A percentile compares a stretch with the other conserved stretches of the same genome.
Evolutionary conservation across 2,113 vertebrate species (phyloP).

Genomic region (Podocnemis expansa): DNA sequence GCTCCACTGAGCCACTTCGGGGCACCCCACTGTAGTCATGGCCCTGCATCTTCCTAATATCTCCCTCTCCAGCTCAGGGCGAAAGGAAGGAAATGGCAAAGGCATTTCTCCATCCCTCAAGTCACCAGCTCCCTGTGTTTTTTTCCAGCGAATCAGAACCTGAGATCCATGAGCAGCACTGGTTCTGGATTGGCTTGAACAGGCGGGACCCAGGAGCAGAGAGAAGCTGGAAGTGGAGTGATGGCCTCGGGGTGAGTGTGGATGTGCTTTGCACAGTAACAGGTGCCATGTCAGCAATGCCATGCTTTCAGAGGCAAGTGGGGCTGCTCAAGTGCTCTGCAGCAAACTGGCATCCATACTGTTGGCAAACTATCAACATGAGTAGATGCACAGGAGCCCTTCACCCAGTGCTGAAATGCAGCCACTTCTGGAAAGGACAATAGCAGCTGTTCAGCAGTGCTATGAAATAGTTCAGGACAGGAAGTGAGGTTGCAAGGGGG

Average conservation of each 20-base stretch:
- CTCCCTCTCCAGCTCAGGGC: neutral
- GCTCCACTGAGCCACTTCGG: too few relatives aligned
- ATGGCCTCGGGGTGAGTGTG: conserved; percentile 88
- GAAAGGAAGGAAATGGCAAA: neutral
- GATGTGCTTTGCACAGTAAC: neutral
- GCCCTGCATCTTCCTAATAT: neutral
- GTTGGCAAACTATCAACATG: neutral
- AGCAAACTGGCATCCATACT: neutral
- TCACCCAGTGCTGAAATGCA: neutral
- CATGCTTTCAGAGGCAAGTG: neutral
- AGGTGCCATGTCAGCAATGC: neutral
- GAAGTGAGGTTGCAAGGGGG: neutral
- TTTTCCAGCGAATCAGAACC: conserved; percentile 80
- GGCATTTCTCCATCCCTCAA: neutral
- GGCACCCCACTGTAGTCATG: too few relatives aligned
- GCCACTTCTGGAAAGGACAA: neutral
- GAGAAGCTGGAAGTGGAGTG: conserved; percentile 94
- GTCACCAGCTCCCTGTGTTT: neutral
- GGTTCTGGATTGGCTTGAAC: conserved; percentile 97
- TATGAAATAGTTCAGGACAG: neutral
- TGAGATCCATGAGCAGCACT: conserved; percentile 92
- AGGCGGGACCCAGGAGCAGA: conserved; percentile 86
- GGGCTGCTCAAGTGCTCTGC: neutral
- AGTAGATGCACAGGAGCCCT: neutral
- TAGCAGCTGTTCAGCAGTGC: neutral